A percentile compares a stretch with the other conserved stretches of the same genome.
Evolutionary conservation across 2,797 vertebrate species (phyloP).

Genomic region (Chelonia mydas): DNA sequence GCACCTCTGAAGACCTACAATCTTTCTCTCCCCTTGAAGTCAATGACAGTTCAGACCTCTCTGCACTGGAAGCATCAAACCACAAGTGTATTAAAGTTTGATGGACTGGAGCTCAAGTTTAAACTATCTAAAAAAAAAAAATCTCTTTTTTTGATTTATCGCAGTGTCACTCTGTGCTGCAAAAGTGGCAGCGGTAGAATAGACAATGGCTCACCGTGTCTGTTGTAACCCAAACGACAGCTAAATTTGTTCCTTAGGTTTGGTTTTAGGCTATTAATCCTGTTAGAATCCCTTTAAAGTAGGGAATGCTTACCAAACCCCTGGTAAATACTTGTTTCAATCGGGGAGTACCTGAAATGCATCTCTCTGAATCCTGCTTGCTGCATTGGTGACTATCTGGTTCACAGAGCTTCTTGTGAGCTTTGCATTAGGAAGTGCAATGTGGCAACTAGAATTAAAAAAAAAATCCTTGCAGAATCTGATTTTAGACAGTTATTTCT

Average conservation of each 20-base stretch:
- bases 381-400: background rate
- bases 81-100: background rate
- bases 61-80: background rate
- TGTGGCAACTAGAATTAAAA: background rate
- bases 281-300: constrained; percentile 32
- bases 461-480: background rate
- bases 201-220: background rate
- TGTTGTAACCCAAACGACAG: constrained; percentile 12
- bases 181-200: background rate
- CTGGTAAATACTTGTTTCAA: background rate
- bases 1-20: background rate
- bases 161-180: constrained; percentile 7
- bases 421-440: background rate
- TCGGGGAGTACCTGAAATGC: background rate
- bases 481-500: background rate
- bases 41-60: background rate
- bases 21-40: background rate
- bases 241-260: background rate
- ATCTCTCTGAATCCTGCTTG: accelerated
- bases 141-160: background rate
- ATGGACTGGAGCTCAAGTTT: background rate
- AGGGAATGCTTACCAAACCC: background rate
- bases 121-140: background rate
- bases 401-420: background rate
- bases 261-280: background rate